Conservation (phyloP, 2,888 invertebrate genomes). For the Heliconius ethilla region DNA sequence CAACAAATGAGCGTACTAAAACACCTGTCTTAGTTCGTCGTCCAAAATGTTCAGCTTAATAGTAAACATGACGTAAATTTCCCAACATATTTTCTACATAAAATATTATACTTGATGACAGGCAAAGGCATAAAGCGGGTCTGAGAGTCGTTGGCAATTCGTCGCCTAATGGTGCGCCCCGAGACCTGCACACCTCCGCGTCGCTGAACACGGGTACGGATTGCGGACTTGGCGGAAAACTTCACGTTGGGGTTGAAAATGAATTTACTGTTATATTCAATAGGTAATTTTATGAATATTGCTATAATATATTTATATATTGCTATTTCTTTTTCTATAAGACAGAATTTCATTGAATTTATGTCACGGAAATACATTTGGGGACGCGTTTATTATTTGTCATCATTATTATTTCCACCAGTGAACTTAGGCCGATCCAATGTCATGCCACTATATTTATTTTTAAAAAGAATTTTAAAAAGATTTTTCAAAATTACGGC, state of each 20-base stretch:
- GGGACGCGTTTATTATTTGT: too few species aligned
- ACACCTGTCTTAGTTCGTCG: background rate
- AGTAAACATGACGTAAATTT: slow-evolving; percentile 24
- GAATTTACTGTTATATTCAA: background rate
- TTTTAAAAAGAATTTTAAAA: background rate
- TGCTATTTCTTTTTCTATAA: too few species aligned
- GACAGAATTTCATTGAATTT: too few species aligned
- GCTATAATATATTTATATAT: background rate
- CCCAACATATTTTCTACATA: slow-evolving; percentile 29
- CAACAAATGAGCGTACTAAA: background rate
- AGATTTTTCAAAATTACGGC: background rate
- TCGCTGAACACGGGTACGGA: slow-evolving; percentile 36
- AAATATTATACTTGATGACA: slow-evolving; percentile 41
- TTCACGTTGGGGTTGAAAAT: slow-evolving; percentile 16
- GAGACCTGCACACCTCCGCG: slow-evolving; percentile 41
- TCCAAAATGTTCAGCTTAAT: slow-evolving; percentile 14
- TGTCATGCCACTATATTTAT: background rate
- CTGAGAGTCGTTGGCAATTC: slow-evolving; percentile 38
- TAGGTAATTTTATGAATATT: background rate
- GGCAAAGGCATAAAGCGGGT: slow-evolving; percentile 35
- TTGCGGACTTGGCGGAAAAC: slow-evolving; percentile 33
- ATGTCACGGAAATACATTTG: too few species aligned
- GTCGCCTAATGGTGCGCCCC: slow-evolving; percentile 41
- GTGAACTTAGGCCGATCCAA: background rate
- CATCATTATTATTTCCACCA: background rate